Conservation (phyloP, 2,888 invertebrate species). For the Hydraecia micacea region DNA sequence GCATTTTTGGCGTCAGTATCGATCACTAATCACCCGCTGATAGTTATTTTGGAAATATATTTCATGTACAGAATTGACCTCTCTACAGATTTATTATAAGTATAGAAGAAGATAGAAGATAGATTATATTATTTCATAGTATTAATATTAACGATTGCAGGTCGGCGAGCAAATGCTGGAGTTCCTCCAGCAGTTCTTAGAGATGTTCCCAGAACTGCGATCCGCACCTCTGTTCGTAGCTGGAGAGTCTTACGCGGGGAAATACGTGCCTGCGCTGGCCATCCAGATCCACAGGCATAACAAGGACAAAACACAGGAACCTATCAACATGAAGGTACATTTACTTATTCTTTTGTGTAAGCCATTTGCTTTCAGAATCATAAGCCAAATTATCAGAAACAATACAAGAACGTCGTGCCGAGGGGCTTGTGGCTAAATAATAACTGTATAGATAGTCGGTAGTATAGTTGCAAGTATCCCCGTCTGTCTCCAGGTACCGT, state of each 20-base stretch:
- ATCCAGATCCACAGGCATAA: slow-evolving; percentile 75
- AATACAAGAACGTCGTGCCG: not conserved
- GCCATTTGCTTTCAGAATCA: not conserved
- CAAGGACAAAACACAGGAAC: slow-evolving; percentile 47
- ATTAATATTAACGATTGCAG: slow-evolving; percentile 58
- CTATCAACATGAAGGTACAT: slow-evolving; percentile 82
- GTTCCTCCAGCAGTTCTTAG: slow-evolving; percentile 88
- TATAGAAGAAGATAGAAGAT: no score
- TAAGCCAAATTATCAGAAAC: not conserved
- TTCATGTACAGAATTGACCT: no score
- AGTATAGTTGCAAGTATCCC: not conserved
- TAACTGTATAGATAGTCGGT: not conserved
- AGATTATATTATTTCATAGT: not conserved
- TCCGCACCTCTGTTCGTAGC: slow-evolving; percentile 89
- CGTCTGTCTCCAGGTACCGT: not conserved
- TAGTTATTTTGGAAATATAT: no score
- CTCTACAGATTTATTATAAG: no score
- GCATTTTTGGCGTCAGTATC: no score
- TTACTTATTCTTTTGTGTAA: not conserved
- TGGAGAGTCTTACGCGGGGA: slow-evolving; percentile 91
- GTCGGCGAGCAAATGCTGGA: slow-evolving; percentile 87
- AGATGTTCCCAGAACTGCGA: slow-evolving; percentile 88
- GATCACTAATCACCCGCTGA: no score
- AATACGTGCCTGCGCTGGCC: slow-evolving; percentile 87
- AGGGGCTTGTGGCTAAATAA: not conserved